phyloP scores from a whole-genome alignment of 2,113 vertebrate species.

The Heloderma charlesbogerti region DNA sequence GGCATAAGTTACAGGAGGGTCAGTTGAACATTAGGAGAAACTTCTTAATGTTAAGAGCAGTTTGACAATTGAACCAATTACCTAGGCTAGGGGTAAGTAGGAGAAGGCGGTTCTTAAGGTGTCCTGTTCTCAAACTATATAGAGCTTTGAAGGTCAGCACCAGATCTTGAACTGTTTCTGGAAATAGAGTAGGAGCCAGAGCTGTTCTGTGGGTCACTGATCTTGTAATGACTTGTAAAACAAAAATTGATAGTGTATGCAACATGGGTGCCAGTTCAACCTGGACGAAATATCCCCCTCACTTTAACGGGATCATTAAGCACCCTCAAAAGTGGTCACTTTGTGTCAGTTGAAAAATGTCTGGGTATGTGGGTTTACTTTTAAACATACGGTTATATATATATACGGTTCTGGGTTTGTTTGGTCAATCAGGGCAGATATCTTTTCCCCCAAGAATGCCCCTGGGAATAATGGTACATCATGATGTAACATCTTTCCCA shows the following conservation, averaged over 20 bases:
- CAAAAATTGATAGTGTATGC: background rate
- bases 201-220: background rate
- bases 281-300: background rate
- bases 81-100: background rate
- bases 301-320: background rate
- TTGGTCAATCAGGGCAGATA: background rate
- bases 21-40: background rate
- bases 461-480: background rate
- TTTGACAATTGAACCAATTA: background rate
- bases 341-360: background rate
- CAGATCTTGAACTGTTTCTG: background rate
- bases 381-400: no score
- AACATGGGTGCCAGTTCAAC: background rate
- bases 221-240: background rate
- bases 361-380: no score
- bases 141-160: background rate
- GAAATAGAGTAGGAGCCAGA: background rate
- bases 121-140: background rate
- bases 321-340: background rate
- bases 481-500: background rate
- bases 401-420: background rate
- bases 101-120: background rate
- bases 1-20: background rate
- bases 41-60: background rate
- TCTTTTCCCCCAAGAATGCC: background rate